These are phyloP conservation scores for Orientallactaga bullata DNA, from an alignment of 2,113 vertebrate species.

Conservation along the genomic window DNA sequence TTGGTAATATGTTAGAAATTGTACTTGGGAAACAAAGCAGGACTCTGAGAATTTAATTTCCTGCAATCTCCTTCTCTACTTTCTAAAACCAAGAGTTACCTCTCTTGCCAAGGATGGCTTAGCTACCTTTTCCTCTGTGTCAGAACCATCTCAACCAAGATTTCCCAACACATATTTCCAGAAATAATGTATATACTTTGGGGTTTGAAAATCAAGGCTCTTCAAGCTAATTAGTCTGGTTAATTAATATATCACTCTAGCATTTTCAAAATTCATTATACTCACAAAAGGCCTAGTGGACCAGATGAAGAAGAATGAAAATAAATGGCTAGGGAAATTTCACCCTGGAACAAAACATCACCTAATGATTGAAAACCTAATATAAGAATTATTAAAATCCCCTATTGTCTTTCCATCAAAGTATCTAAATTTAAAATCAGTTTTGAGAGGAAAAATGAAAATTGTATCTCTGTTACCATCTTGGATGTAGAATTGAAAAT, in stretches of 20 bases:
- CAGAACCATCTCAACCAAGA: conserved; percentile 20
- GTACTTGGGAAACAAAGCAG: neutral
- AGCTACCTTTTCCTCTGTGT: conserved; percentile 1
- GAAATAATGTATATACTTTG: conserved; percentile 52
- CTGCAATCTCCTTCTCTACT: neutral
- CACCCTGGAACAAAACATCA: conserved; percentile 54
- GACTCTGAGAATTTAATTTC: neutral
- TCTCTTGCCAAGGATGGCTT: neutral
- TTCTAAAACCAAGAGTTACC: conserved; percentile 23
- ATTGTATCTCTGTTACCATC: neutral
- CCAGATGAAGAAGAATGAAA: conserved; percentile 74
- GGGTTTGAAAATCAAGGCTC: neutral
- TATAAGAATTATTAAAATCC: conserved; percentile 59
- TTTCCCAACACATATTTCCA: conserved; percentile 45
- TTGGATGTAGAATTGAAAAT: neutral
- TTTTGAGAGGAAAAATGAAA: conserved; percentile 52
- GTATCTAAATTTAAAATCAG: conserved; percentile 50
- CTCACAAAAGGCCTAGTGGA: conserved; percentile 74
- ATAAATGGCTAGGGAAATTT: conserved; percentile 77
- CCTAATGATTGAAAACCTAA: conserved; percentile 69
- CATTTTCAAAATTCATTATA: conserved; percentile 80
- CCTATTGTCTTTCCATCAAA: conserved; percentile 41
- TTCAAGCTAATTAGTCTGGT: conserved; percentile 78
- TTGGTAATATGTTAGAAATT: neutral
- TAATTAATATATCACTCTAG: conserved; percentile 82